Conservation (phyloP, 2,888 invertebrate species). For the Augiades crinisus region DNA sequence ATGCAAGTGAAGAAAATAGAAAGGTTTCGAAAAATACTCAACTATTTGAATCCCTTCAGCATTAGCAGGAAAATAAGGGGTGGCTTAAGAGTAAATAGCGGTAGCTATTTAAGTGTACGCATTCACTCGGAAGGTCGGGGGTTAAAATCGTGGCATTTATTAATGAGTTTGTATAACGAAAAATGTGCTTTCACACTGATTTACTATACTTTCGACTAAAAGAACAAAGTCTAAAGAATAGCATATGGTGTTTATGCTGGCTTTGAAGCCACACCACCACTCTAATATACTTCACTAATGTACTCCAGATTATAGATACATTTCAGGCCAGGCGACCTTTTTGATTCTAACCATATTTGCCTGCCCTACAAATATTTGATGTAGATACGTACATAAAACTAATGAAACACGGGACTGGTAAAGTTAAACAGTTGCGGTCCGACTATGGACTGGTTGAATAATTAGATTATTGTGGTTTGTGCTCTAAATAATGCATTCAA, state of each 20-base stretch:
- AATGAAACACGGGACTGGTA: constrained; percentile 27
- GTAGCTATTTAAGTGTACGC: not conserved
- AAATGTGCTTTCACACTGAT: not conserved
- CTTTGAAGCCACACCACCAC: too few species aligned
- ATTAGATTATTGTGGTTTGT: constrained; percentile 43
- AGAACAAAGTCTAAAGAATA: not conserved
- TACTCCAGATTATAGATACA: too few species aligned
- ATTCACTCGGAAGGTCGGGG: not conserved
- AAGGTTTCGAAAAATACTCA: too few species aligned
- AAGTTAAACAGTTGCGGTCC: constrained; percentile 35
- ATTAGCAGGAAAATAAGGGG: not conserved
- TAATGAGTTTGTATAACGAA: not conserved
- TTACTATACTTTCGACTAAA: not conserved
- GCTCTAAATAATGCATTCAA: constrained; percentile 38
- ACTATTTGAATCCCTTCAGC: constrained; percentile 2
- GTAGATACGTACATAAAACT: constrained; percentile 20
- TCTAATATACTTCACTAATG: too few species aligned
- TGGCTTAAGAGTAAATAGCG: not conserved
- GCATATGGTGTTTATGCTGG: too few species aligned
- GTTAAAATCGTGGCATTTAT: not conserved
- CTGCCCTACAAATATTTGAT: constrained; percentile 14
- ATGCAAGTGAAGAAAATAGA: too few species aligned
- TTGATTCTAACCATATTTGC: too few species aligned
- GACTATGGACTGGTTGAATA: constrained; percentile 36
- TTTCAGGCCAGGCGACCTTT: too few species aligned